Evolutionary conservation across 2,797 vertebrate genomes (phyloP), one percentile per base, ranked within the genome.

Genomic region (Malurus splendens): DNA sequence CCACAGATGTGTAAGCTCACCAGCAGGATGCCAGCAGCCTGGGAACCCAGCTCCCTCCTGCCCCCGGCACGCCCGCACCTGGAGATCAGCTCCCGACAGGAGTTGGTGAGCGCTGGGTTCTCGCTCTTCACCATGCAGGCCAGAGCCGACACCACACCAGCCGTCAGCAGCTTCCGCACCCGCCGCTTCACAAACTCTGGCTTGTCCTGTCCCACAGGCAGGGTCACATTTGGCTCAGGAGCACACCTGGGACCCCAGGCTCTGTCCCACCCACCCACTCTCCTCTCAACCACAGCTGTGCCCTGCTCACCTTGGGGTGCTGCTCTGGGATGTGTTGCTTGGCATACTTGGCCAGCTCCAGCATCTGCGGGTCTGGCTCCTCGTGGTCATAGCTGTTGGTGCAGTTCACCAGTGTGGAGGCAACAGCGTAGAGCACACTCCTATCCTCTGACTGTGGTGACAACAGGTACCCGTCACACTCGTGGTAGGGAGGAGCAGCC

Each of bases 311-410:
- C 98, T 99, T 99, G 8, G 99, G 99, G 94, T 99, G 99, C 92
- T 98, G 98, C 95, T 99, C 98, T 0, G 99, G 99, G 24, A 99
- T 97, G 11, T 99, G 99, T 95, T 99, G 99, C 95, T 99, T 99
- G 92, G 99, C 99, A 3, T 99, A 99, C 93, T 99, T 99, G 67
- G 99, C 99, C 92, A 99, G 97, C 96, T 99, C 99, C 93, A 99
- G 97, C 98, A 99, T 97, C 96, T 99, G 99, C 7, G 99, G 98
- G 93, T 99, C 99, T 0, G 98, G 98, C 85, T 99, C 99, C 93
- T 99, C 98, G 0, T 98, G 97, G 60, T 99, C 98, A 0, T 99
- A 99, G 96, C 99, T 99, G 96, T 99, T 99, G 84, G 99, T 99
- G 95, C 99, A 99, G 92, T 99, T 99, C 42, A 99, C 99, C 68